These are phyloP conservation scores for Escarpia spicata DNA, from an alignment of 2,888 invertebrate genomes.

Conservation along the genomic window DNA sequence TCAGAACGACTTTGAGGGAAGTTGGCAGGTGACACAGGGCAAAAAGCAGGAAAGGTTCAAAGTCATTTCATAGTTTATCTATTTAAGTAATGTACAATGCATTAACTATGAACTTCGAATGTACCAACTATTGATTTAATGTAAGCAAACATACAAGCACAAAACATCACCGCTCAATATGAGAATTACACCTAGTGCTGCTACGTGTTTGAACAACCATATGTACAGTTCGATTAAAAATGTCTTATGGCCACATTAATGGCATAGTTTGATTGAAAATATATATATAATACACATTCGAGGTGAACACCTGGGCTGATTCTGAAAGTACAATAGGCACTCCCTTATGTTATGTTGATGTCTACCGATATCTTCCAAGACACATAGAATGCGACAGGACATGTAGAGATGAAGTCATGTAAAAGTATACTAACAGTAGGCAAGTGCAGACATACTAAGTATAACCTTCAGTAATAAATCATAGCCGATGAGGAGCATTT, in stretches of 20 bases:
- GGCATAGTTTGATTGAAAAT: not conserved
- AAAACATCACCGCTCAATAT: constrained; percentile 12
- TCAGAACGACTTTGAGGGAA: not conserved
- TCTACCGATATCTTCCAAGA: not conserved
- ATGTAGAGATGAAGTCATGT: not conserved
- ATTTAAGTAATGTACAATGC: not conserved
- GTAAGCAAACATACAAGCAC: not conserved
- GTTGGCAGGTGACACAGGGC: not conserved
- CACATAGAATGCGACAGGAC: not conserved
- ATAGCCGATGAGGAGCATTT: too few relatives aligned
- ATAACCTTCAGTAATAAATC: too few relatives aligned
- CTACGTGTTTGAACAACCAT: not conserved
- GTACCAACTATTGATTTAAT: not conserved
- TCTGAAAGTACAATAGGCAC: not conserved
- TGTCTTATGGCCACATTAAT: not conserved
- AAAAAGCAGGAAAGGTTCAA: not conserved
- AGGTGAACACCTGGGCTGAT: not conserved
- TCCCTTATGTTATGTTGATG: too few relatives aligned
- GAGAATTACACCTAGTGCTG: not conserved
- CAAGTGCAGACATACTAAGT: too few relatives aligned
- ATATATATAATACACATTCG: not conserved
- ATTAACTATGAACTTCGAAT: not conserved
- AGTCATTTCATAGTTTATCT: not conserved
- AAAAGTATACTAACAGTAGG: not conserved
- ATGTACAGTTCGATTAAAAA: not conserved